Evolutionary conservation across 2,888 invertebrate genomes (phyloP), one percentile per base, ranked within the genome.

Genomic region (Sceliomorpha sp.): DNA sequence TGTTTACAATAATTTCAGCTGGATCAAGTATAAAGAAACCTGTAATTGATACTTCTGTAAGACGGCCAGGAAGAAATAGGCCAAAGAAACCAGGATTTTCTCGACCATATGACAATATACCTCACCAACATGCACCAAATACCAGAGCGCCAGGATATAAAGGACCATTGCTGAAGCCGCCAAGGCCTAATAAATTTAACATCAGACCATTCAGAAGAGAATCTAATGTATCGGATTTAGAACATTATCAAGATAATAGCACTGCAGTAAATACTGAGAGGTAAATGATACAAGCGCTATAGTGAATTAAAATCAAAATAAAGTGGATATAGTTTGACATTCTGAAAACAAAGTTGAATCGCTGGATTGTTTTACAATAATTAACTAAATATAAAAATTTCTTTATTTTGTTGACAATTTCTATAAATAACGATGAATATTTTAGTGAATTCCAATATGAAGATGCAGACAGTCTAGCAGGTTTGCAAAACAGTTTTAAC

Each of bases 131-230:
- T 37, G 88, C 88, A 2, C 88, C 88, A 0, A 88, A 88, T 37
- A 88, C 88, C 0, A 77, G 87, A 60, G 88, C 87, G 6, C 88
- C 87, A 1, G 88, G 88, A 1, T 88, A 87, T 73, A 88, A 81
- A 17, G 88, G 86, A 7, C 80, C 84, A 0, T 45, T 84, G 55
- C n/a, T 70, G 6, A 85, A 85, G 51, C 9, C 58, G 12, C 67
- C 70, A 5, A 79, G 83, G 20, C 78, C 80, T 1, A 58, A 67
- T 1, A 60, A 62, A 6, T 82, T 84, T 62, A 81, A 78, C 20
- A 81, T 48, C 27, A 79, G 86, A 50, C 86, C 87, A 2, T 88
- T 75, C 63, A 82, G 87, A 70, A 73, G 88, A 59, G 86, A 87
- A 24, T 88, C 86, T 9, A 76, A 74, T 10, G 26, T 55, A 47